These are phyloP conservation scores for Cantharis rufa DNA, from an alignment of 2,888 invertebrate genomes.

Conservation along the genomic window DNA sequence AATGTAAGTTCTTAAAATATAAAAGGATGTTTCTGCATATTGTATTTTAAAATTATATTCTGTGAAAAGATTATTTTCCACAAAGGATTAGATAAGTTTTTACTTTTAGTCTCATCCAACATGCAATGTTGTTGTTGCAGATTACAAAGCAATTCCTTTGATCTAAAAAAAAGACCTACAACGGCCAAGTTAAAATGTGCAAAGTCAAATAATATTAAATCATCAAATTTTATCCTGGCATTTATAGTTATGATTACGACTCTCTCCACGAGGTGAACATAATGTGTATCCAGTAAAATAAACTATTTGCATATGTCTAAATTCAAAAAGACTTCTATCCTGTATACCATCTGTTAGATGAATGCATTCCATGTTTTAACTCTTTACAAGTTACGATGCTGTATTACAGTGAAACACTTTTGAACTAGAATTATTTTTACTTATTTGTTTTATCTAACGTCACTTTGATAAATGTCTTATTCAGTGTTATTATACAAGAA, in stretches of 20 bases:
- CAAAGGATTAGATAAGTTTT: neutral
- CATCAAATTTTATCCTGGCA: too few relatives aligned
- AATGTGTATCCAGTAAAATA: neutral
- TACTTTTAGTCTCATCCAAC: neutral
- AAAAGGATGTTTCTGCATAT: neutral
- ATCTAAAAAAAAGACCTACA: neutral
- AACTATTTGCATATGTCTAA: neutral
- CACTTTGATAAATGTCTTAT: neutral
- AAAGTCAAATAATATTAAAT: neutral
- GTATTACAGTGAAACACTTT: neutral
- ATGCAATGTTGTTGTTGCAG: neutral
- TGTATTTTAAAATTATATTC: neutral
- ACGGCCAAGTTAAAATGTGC: neutral
- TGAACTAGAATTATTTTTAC: neutral
- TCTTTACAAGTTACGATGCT: neutral
- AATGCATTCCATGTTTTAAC: neutral
- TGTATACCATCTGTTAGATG: neutral
- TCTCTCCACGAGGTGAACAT: neutral
- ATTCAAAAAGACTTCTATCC: neutral
- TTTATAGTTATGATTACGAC: neutral
- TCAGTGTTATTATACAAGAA: neutral
- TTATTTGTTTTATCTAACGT: neutral
- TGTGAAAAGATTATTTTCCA: neutral
- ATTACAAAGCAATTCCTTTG: neutral
- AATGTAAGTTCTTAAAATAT: neutral